A percentile compares a stretch with the other conserved stretches of the same genome.
These are phyloP conservation scores for Himalopsyche phryganea DNA, from an alignment of 1,140 invertebrate species.

Conservation along the genomic window DNA sequence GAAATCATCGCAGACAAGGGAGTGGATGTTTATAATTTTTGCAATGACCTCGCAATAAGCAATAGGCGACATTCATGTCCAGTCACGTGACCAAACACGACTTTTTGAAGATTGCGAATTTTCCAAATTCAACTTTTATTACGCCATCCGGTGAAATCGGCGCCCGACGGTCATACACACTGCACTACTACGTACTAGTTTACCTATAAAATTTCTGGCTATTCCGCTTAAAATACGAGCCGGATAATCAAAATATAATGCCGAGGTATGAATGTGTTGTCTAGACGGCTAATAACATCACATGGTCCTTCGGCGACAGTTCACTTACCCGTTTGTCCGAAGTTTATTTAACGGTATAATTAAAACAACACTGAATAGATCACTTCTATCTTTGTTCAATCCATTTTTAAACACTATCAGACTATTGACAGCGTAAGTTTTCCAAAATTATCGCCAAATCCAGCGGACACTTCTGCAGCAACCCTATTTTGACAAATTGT, in stretches of 20 bases:
- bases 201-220: no score
- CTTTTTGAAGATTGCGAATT: slow-evolving; percentile 18
- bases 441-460: slow-evolving; percentile 7
- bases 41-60: slow-evolving; percentile 19
- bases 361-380: slow-evolving; percentile 4
- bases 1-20: no score
- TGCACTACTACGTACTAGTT: no score
- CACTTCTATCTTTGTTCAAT: slow-evolving; percentile 4
- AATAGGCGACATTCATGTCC: slow-evolving; percentile 15
- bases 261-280: slow-evolving; percentile 19
- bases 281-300: slow-evolving; percentile 22
- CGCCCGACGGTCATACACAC: not conserved
- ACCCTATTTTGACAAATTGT: slow-evolving; percentile 20
- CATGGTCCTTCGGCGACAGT: slow-evolving; percentile 12
- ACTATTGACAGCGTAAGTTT: slow-evolving; percentile 10
- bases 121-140: slow-evolving; percentile 7
- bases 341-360: slow-evolving; percentile 8
- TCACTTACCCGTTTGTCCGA: slow-evolving; percentile 18
- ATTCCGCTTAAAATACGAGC: not conserved
- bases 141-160: slow-evolving; percentile 1
- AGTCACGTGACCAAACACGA: slow-evolving; percentile 28
- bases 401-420: slow-evolving; percentile 12
- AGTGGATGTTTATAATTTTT: slow-evolving; percentile 22
- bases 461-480: slow-evolving; percentile 7
- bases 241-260: slow-evolving; percentile 20